Base-by-base conservation (phyloP, 1,140 invertebrate genomes). In the Leptopilina boulardi region DNA sequence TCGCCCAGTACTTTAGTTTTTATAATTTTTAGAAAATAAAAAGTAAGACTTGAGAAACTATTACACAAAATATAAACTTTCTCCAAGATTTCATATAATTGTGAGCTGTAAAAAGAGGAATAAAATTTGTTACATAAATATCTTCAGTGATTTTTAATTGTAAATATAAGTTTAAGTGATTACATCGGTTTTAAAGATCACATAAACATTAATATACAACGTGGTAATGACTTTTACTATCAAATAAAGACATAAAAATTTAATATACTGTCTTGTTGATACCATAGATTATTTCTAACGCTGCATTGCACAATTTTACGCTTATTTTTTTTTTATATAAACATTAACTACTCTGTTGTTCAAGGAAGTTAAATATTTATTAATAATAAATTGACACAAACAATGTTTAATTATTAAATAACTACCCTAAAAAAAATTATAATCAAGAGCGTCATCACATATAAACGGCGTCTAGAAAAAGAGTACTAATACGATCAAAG, bases 381-480 rank as follows among this genome's bases (percentile, higher is more conserved):
- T 42, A 71, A 26, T 3, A 10, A 9, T 41, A 0, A 10, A 41
- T 15, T 30, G 41, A 44, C 21, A 72, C 15, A 41, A 19, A 38
- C 34, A 19, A 72, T 72, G 15, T 38, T 23, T 72, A 72, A 15
- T 10, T 21, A 44, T n/a, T n/a, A 72, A 72, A 38, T 38, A 34
- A 23, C 23, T n/a, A 30, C 13, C 13, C 19, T 34, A 19, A 71
- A 66, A 54, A 34, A 71, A 71, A 47, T 76, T 76, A n/a, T 66
- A 71, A 71, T 66, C 70, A 41, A 76, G 66, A 34, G n/a, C 59
- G 66, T 66, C 71, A 44, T 66, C 38, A 59, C 23, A 59, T 11
- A 66, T 26, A 21, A n/a, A n/a, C n/a, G n/a, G n/a, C n/a, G n/a
- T n/a, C n/a, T n/a, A n/a, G n/a, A n/a, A n/a, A n/a, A n/a, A n/a